Conservation (phyloP, 2,888 invertebrate species). For the Lycocerus yunnanus region DNA sequence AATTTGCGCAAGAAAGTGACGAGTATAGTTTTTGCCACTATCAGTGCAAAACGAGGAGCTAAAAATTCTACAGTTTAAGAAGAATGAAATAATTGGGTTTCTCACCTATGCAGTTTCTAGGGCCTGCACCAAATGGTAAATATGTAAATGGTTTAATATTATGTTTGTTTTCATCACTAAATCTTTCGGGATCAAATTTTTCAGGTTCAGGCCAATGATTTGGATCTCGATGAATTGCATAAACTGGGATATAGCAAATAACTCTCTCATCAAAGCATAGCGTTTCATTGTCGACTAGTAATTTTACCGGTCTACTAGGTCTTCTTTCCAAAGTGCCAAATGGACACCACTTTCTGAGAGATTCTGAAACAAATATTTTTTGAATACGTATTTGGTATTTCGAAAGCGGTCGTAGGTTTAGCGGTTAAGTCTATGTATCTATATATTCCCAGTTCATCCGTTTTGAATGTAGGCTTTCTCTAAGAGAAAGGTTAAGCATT, state of each 20-base stretch:
- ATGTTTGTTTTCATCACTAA: conserved; percentile 60
- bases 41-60: conserved; percentile 33
- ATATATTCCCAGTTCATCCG: no score
- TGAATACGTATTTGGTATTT: no score
- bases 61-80: background rate
- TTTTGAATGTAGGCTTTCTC: no score
- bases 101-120: conserved; percentile 59
- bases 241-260: conserved; percentile 37
- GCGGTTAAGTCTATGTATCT: no score
- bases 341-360: conserved; percentile 42
- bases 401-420: no score
- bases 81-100: background rate
- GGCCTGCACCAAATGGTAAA: conserved; percentile 58
- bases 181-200: conserved; percentile 48
- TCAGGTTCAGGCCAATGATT: conserved; percentile 43
- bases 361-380: background rate
- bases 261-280: conserved; percentile 5
- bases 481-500: no score
- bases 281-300: conserved; percentile 27
- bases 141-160: conserved; percentile 54
- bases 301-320: conserved; percentile 33
- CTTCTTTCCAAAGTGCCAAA: conserved; percentile 5
- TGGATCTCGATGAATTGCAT: conserved; percentile 42
- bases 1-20: conserved; percentile 39
- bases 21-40: conserved; percentile 35